Base-by-base conservation (phyloP, 2,797 vertebrate species). In the Scomberomorus guttatus region DNA sequence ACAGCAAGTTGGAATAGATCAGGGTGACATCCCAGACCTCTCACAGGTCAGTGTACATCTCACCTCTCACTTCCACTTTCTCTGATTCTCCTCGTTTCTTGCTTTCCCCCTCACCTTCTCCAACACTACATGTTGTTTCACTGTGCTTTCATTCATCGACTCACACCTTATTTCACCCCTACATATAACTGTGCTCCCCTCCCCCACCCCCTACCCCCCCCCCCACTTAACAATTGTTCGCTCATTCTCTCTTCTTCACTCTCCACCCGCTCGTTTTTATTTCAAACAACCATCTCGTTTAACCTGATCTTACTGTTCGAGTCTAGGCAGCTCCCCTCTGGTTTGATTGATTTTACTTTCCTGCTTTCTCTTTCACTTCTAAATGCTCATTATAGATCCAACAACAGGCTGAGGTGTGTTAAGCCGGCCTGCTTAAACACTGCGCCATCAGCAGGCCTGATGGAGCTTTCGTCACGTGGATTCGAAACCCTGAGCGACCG, bases 1-100 rank as follows among this genome's bases (percentile, higher is more conserved):
- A 95, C 95, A 99, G 98, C 96, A 98, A 97, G 96, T 98, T 96
- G 97, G 98, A 96, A 97, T 99, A 95, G 97, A 98, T 96, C 96
- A 96, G 95, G 97, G 96, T 93, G 95, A 97, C 95, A 98, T 99
- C 96, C 97, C 97, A 86, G 95, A 98, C 96, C 96, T 99, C 94
- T 97, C 96, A 94, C 97, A 98, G 98, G 97, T 99, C 95, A 98
- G 97, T 98, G 93, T 95, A 87, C 92, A 89, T 94, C 87, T 95
- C 92, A 90, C 93, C 87, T 92, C 90, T 80, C 90, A 91, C 94
- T 91, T 89, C 29, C 29, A 32, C 29, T 32, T 32, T 32, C 29
- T 32, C 29, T 32, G 29, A 32, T 32, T 32, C 50, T 67, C 72
- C 39, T 73, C 27, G 76, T 22, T 67, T 62, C 66, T 51, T 27